Conservation (phyloP, 2,113 vertebrate genomes). For the Myotis yumanensis region DNA sequence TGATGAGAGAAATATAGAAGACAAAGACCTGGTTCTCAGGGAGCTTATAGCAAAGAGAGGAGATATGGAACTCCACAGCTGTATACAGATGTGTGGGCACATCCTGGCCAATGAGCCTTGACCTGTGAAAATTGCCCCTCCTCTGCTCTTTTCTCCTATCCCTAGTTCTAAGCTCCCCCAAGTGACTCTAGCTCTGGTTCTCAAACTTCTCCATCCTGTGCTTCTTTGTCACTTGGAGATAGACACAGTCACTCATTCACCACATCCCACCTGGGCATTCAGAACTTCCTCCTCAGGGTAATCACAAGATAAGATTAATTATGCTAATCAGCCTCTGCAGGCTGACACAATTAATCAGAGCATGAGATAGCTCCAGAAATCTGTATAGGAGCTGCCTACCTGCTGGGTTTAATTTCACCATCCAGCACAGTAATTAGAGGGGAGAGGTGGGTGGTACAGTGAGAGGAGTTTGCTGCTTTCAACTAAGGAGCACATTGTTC, state of each 20-base stretch:
- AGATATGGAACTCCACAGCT: not conserved
- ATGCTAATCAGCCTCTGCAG: slow-evolving; percentile 79
- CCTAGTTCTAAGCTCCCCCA: not conserved
- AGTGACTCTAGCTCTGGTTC: not conserved
- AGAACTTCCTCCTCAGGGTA: slow-evolving; percentile 77
- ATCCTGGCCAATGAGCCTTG: not conserved
- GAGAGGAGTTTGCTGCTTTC: too few relatives aligned
- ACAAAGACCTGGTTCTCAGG: not conserved
- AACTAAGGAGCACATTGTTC: not conserved
- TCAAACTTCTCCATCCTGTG: not conserved
- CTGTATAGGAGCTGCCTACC: too few relatives aligned
- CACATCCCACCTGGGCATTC: slow-evolving; percentile 70
- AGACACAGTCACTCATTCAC: slow-evolving; percentile 25
- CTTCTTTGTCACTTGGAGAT: not conserved
- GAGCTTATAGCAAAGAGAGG: not conserved
- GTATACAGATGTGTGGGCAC: not conserved
- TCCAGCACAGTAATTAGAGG: too few relatives aligned
- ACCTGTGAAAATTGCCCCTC: not conserved
- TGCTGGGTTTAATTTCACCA: too few relatives aligned
- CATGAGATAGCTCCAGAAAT: too few relatives aligned
- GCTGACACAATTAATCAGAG: slow-evolving; percentile 61
- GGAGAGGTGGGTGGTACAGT: too few relatives aligned
- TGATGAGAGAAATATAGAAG: not conserved
- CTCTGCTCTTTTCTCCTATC: not conserved
- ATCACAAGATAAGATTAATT: slow-evolving; percentile 82